A percentile compares a stretch with the other conserved stretches of the same genome.
Evolutionary conservation across 53 echinoderm and acorn worm species (phyloP).

Genomic region (Temnopleurus reevesii): DNA sequence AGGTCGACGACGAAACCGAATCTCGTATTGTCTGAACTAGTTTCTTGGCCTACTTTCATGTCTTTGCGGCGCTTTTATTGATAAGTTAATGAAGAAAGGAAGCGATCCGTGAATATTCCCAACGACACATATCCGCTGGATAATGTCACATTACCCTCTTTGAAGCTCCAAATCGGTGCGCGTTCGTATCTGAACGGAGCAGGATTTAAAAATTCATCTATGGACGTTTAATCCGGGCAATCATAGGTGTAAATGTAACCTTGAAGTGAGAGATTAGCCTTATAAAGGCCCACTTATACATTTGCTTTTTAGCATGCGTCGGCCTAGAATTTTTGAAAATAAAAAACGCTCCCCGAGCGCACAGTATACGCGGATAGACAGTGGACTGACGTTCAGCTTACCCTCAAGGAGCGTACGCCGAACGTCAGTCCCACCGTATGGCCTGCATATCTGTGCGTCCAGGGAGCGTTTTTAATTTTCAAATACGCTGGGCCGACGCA

Average conservation of each 20-base stretch:
- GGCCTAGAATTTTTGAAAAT: no score
- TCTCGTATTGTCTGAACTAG: conserved; percentile 42
- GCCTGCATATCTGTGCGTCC: no score
- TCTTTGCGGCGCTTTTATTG: not conserved
- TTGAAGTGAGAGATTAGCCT: not conserved
- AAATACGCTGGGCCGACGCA: no score
- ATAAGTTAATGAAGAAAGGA: conserved; percentile 34
- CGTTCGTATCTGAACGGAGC: not conserved
- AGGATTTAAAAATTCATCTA: not conserved
- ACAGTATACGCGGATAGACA: no score
- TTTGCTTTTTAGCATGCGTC: no score
- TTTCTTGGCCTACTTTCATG: conserved; percentile 35
- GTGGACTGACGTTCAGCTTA: no score
- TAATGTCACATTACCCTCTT: conserved; percentile 14
- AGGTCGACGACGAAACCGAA: conserved; percentile 21
- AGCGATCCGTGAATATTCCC: conserved; percentile 43
- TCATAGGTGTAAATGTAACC: not conserved
- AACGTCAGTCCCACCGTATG: no score
- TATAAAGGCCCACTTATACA: no score
- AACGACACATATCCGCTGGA: conserved; percentile 12
- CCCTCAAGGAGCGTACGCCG: no score
- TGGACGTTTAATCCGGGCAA: not conserved
- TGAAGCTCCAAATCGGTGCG: not conserved
- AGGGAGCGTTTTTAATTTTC: no score
- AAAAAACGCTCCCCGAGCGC: no score